A percentile compares a stretch with the other conserved stretches of the same genome.
Evolutionary conservation across 2,113 vertebrate genomes (phyloP).

Genomic region (Osmerus eperlanus): DNA sequence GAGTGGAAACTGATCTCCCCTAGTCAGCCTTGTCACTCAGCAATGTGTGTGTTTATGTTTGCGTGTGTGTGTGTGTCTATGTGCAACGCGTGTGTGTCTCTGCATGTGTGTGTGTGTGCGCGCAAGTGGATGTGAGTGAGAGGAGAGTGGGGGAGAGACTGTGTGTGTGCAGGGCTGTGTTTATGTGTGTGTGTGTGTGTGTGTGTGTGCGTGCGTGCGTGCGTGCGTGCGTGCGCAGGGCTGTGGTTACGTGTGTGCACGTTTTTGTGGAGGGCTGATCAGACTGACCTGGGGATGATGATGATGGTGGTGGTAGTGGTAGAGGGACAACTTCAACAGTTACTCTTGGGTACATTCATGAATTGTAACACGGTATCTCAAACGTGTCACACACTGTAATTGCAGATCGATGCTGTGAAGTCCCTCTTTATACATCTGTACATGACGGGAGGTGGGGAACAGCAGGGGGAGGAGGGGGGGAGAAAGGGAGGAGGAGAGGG

Average conservation of each 20-base stretch:
- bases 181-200: conserved; percentile 25
- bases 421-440: background rate
- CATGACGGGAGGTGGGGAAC: background rate
- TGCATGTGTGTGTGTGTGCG: conserved; percentile 5
- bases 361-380: too few species aligned
- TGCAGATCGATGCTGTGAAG: background rate
- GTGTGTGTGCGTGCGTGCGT: conserved; percentile 22
- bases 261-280: background rate
- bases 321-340: background rate
- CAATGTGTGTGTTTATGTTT: conserved; percentile 59
- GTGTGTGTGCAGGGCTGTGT: conserved; percentile 15
- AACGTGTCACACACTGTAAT: too few species aligned
- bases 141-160: background rate
- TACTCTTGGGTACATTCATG: background rate
- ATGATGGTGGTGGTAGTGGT: background rate
- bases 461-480: conserved; percentile 47
- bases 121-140: background rate
- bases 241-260: conserved; percentile 7
- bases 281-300: background rate
- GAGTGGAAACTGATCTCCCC: conserved; percentile 60
- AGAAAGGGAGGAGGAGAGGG: conserved; percentile 54
- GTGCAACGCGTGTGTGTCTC: background rate
- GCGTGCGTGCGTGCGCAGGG: conserved; percentile 18
- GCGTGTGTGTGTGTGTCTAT: conserved; percentile 39
- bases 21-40: conserved; percentile 58